Percentiles rank a stretch among this genome's conserved stretches.
phyloP scores from a whole-genome alignment of 2,797 vertebrate genomes.

The Tokudaia tokunoshimensis region DNA sequence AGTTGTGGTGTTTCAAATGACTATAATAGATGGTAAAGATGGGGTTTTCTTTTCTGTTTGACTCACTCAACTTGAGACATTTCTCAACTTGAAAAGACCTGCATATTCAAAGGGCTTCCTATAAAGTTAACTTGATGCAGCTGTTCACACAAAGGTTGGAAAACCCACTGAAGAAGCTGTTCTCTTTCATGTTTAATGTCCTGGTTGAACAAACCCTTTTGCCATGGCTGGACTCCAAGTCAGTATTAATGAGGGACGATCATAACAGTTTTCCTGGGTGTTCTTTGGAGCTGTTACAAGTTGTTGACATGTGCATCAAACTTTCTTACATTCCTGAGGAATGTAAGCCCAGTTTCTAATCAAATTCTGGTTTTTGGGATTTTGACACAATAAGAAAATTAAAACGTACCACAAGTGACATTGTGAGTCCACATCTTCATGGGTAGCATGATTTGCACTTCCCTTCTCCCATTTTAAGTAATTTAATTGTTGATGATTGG shows the following conservation, averaged over 20 bases:
- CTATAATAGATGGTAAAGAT: background rate
- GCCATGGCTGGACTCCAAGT: background rate
- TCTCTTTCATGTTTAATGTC: constrained; percentile 2
- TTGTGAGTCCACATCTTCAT: background rate
- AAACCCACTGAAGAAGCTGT: constrained; percentile 25
- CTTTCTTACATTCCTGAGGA: background rate
- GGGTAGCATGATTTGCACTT: background rate
- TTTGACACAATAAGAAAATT: constrained; percentile 18
- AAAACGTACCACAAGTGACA: background rate
- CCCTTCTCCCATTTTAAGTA: background rate
- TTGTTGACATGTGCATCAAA: background rate
- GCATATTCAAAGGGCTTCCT: background rate
- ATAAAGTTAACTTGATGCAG: constrained; percentile 39
- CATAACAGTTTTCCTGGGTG: background rate
- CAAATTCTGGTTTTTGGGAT: background rate
- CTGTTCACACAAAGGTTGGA: background rate
- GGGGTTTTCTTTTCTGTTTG: constrained; percentile 54
- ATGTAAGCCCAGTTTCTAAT: background rate
- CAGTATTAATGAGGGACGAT: background rate
- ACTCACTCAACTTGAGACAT: constrained; percentile 35
- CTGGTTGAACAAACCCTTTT: background rate
- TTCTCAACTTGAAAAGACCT: constrained; percentile 55
- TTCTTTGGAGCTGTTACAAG: background rate
- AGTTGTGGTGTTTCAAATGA: background rate
- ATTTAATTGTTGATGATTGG: background rate